Percentiles rank a stretch among this genome's conserved stretches.
These are phyloP conservation scores for Andricus quercusramuli DNA, from an alignment of 2,888 invertebrate genomes.

Conservation along the genomic window DNA sequence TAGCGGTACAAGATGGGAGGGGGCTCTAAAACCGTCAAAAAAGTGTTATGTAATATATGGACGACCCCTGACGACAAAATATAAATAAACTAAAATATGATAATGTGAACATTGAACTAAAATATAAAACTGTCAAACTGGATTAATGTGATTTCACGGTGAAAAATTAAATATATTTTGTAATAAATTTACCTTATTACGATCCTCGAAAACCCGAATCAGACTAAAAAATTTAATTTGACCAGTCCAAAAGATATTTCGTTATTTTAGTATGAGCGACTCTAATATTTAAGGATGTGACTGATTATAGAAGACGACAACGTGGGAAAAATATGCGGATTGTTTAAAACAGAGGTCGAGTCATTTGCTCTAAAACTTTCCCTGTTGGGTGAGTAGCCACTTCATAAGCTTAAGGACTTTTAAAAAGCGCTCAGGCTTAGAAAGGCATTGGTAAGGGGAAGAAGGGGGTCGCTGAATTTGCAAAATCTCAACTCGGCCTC, in stretches of 20 bases:
- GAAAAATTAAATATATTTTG: no score
- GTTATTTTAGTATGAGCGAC: background rate
- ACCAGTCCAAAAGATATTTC: background rate
- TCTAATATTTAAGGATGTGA: background rate
- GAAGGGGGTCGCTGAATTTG: slow-evolving; percentile 44
- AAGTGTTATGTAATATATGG: no score
- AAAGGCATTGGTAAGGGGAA: slow-evolving; percentile 15
- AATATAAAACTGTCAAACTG: no score
- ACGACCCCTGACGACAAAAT: no score
- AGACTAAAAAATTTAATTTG: background rate
- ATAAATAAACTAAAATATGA: no score
- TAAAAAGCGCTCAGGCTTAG: slow-evolving; percentile 11
- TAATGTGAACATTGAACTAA: no score
- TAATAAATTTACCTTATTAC: no score
- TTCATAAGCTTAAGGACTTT: slow-evolving; percentile 24
- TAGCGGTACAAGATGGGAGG: no score
- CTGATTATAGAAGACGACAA: background rate
- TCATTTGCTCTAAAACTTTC: slow-evolving; percentile 1
- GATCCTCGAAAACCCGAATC: background rate
- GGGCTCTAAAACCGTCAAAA: no score
- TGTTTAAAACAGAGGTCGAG: background rate
- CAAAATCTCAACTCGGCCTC: slow-evolving; percentile 43
- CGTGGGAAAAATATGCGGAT: background rate
- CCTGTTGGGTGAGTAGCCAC: slow-evolving; percentile 9
- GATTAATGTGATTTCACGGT: no score